phyloP scores from a whole-genome alignment of 2,888 invertebrate species.

The Mythimna loreyi region DNA sequence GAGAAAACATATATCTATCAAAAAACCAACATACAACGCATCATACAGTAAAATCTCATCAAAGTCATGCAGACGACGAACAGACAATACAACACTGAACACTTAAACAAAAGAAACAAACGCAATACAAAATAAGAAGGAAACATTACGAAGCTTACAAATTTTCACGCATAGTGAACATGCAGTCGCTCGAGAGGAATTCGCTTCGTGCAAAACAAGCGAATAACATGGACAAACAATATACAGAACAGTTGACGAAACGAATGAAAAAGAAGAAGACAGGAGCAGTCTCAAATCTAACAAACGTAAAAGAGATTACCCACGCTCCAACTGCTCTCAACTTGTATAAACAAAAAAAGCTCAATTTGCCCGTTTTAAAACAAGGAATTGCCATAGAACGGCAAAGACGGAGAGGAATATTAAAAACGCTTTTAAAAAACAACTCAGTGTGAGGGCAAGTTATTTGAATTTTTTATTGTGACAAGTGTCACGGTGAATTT shows the following conservation, averaged over 20 bases:
- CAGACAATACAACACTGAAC: constrained; percentile 70
- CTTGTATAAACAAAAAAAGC: constrained; percentile 89
- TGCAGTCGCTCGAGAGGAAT: constrained; percentile 81
- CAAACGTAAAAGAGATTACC: constrained; percentile 90
- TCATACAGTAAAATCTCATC: constrained; percentile 13
- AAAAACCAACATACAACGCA: constrained; percentile 16
- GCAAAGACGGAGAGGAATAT: constrained; percentile 88
- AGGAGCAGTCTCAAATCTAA: constrained; percentile 83
- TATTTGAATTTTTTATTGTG: constrained; percentile 85
- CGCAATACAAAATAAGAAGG: constrained; percentile 64
- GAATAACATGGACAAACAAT: constrained; percentile 83
- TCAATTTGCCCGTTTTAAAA: constrained; percentile 87
- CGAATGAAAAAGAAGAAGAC: constrained; percentile 85
- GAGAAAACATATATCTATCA: not conserved
- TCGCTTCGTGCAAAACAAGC: constrained; percentile 71
- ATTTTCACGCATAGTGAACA: constrained; percentile 86
- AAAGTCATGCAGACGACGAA: constrained; percentile 58
- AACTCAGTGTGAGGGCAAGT: constrained; percentile 79
- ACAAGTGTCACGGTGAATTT: constrained; percentile 64
- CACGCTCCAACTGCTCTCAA: constrained; percentile 88
- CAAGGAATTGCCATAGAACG: constrained; percentile 86
- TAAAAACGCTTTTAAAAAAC: constrained; percentile 89
- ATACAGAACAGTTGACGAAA: constrained; percentile 83
- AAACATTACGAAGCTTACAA: constrained; percentile 82
- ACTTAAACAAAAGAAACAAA: constrained; percentile 74